A percentile compares a stretch with the other conserved stretches of the same genome.
These are phyloP conservation scores for Neosalanx taihuensis DNA, from an alignment of 2,797 vertebrate genomes.

Conservation along the genomic window DNA sequence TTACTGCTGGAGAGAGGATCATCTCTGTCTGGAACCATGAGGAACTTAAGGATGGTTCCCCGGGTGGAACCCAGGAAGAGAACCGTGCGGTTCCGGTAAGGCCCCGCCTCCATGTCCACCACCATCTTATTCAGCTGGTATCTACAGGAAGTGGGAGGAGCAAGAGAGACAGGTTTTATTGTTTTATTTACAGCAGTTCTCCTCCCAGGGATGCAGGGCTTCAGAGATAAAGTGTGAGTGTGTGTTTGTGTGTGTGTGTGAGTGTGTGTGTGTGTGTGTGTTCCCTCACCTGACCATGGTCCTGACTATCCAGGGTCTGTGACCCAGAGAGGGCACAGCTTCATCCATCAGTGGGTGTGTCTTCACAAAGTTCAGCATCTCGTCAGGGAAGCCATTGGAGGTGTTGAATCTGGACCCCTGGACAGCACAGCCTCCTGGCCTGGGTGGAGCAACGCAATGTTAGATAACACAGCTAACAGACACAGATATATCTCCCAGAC, in stretches of 20 bases:
- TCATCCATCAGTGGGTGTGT: constrained; percentile 96
- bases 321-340: constrained; percentile 84
- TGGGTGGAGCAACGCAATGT: constrained; percentile 45
- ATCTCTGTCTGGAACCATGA: constrained; percentile 82
- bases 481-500: too few relatives aligned
- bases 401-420: constrained; percentile 87
- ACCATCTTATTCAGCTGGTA: constrained; percentile 91
- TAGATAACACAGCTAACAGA: constrained; percentile 33
- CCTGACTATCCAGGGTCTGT: constrained; percentile 88
- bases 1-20: constrained; percentile 57
- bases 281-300: constrained; percentile 86
- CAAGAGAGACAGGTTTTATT: constrained; percentile 30
- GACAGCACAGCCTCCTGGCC: constrained; percentile 87
- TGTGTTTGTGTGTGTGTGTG: constrained; percentile 11
- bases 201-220: too few relatives aligned
- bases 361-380: constrained; percentile 95
- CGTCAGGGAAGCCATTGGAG: constrained; percentile 90
- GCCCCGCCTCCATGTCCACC: constrained; percentile 86
- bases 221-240: neutral
- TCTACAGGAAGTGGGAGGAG: constrained; percentile 62
- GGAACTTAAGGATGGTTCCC: constrained; percentile 92
- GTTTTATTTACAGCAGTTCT: neutral
- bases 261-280: constrained; percentile 10
- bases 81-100: constrained; percentile 86
- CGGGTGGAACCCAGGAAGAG: constrained; percentile 90